Evolutionary conservation across 2,888 invertebrate species (phyloP).

Genomic region (Horisme vitalbata): DNA sequence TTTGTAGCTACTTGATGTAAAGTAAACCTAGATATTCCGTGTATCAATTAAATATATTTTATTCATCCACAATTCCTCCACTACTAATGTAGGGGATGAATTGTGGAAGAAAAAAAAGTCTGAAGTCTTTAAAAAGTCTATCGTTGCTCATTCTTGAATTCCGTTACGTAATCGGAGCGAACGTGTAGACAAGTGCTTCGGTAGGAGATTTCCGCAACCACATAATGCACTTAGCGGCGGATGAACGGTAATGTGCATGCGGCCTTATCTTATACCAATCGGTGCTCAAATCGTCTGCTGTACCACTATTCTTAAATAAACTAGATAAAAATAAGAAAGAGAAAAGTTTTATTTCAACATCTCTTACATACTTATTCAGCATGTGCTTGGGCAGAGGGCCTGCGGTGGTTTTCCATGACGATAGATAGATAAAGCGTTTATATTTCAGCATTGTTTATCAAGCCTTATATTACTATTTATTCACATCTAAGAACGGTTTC

Average conservation of each 20-base stretch:
- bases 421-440: no score
- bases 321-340: not conserved
- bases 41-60: not conserved
- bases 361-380: no score
- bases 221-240: slow-evolving; percentile 56
- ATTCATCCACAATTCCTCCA: no score
- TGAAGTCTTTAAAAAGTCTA: not conserved
- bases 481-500: no score
- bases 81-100: no score
- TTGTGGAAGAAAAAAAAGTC: no score
- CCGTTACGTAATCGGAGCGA: slow-evolving; percentile 30
- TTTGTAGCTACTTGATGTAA: slow-evolving; percentile 11
- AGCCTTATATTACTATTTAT: no score
- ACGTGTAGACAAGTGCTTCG: slow-evolving; percentile 44
- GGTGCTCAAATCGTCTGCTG: slow-evolving; percentile 24
- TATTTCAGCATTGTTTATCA: no score
- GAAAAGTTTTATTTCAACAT: no score
- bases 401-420: no score
- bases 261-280: slow-evolving; percentile 32
- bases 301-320: slow-evolving; percentile 9
- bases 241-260: slow-evolving; percentile 49
- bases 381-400: no score
- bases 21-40: not conserved
- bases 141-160: no score
- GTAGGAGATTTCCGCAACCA: slow-evolving; percentile 52